Evolutionary conservation across 1,140 invertebrate species (phyloP), one percentile per base, ranked within the genome.

Genomic region (Grapholita molesta): DNA sequence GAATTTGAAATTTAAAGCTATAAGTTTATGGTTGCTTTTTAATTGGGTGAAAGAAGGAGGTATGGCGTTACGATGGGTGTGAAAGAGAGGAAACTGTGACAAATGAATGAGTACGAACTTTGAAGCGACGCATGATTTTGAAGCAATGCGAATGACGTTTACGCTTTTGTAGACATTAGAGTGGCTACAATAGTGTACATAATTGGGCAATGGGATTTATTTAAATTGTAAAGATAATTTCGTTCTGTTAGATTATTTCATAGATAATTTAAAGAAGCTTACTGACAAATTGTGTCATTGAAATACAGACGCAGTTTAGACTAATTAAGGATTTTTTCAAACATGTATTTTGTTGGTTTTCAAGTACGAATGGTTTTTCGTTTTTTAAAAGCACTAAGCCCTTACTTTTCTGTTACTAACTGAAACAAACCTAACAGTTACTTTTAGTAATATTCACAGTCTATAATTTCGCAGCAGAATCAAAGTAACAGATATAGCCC

Each of bases 141-240:
- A 30, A 61, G 55, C 25, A 61, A 61, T 61, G 55, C 55, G 55
- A 61, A 61, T 61, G 55, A 61, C 55, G 55, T 61, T 61, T 61
- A 61, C 55, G 55, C 55, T 61, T 61, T 61, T n/a, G 11, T 28
- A 15, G 55, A 6, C 55, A 61, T 61, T 15, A 61, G 55, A 9
- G 52, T 25, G 25, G 24, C 7, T 61, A 61, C 55, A 61, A 61
- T 61, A 28, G 55, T 28, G 24, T 61, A 8, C 24, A 15, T 15
- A 28, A 30, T 28, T 61, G 55, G 24, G 38, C 1, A 48, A 28
- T 30, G 24, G 25, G 55, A 15, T 61, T 61, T 12, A 28, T 61
- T 28, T 61, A 28, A 15, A 28, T 15, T 61, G 55, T 30, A 61
- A 55, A 55, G 21, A 28, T 28, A 61, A 21, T 1, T 48, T 38